Base-by-base conservation (phyloP, 2,113 vertebrate species). In the Parus major region DNA sequence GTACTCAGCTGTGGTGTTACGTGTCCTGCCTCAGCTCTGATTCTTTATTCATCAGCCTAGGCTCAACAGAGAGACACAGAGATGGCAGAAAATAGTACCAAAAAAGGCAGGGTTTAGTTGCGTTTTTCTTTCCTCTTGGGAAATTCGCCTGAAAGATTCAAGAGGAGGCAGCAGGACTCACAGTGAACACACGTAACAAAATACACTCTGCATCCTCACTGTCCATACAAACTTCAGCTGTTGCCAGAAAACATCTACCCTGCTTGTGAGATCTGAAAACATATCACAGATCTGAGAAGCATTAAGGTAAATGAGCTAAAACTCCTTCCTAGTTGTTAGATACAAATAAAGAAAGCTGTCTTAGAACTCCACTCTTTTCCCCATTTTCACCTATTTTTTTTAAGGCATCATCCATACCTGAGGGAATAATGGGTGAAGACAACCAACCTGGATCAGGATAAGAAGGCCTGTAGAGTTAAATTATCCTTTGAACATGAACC, bases 1-100 rank as follows among this genome's bases (percentile, higher is more conserved):
- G 80, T 68, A 68, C 73, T 92, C 92, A 93, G 93, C 89, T 95
- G 86, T 69, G 70, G 42, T 39, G 82, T 89, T 93, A 92, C 42
- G 61, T 95, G 93, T 84, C 73, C 70, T 57, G 70, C 46, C 82
- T 91, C 89, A 89, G 65, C 83, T 96, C 44, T 11, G 3, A 61
- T 82, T 91, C 86, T 91, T 87, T 49, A 87, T 93, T 95, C 87
- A 80, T 91, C 64, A 91, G 49, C 76, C 35, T 75, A 71, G 71
- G 70, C 84, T 84, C 57, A 70, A 75, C 53, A 93, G 76, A 91
- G 56, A 39, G 31, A 69, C 28, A 85, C 57, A 82, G 84, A 76
- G 29, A 35, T 27, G 55, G 53, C 13, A 46, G 44, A 88, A 90
- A 93, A 92, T 15, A 46, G 49, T 44, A 86, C 33, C 29, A 31